These are phyloP conservation scores for Peromyscus attwateri DNA, from an alignment of 2,797 vertebrate species.

Conservation along the genomic window DNA sequence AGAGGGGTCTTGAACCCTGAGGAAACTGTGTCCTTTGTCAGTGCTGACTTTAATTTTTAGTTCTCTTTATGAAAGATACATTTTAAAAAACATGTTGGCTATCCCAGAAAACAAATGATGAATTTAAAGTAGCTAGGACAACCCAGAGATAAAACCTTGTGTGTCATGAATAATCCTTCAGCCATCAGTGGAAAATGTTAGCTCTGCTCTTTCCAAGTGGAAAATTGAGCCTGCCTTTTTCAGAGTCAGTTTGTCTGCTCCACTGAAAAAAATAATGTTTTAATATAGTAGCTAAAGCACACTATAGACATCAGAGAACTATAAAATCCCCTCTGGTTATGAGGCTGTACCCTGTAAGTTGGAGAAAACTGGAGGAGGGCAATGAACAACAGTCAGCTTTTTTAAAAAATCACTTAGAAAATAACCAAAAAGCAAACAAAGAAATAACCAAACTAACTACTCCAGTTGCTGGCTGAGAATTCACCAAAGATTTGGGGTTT, in stretches of 20 bases:
- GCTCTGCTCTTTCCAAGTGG: constrained; percentile 88
- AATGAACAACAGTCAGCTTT: constrained; percentile 83
- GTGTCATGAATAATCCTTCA: constrained; percentile 85
- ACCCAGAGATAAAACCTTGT: constrained; percentile 86
- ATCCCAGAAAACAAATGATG: constrained; percentile 78
- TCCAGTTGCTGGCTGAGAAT: constrained; percentile 56
- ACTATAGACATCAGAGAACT: constrained; percentile 82
- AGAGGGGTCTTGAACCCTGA: constrained; percentile 13
- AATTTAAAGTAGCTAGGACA: constrained; percentile 80
- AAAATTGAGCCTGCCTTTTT: constrained; percentile 88
- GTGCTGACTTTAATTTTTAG: not conserved
- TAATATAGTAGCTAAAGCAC: constrained; percentile 86
- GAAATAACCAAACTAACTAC: constrained; percentile 20
- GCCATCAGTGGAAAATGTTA: constrained; percentile 89
- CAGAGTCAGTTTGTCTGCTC: constrained; percentile 88
- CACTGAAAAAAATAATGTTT: constrained; percentile 86
- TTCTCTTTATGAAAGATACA: constrained; percentile 51
- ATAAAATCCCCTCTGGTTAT: constrained; percentile 84
- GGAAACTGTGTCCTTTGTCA: constrained; percentile 34
- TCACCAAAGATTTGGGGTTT: not conserved
- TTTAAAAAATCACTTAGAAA: constrained; percentile 61
- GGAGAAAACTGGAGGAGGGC: constrained; percentile 67
- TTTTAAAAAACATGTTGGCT: constrained; percentile 75
- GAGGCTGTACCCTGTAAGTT: constrained; percentile 80
- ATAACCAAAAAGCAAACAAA: not conserved